Evolutionary conservation across 2,888 invertebrate genomes (phyloP).

Genomic region (Blomia tropicalis): DNA sequence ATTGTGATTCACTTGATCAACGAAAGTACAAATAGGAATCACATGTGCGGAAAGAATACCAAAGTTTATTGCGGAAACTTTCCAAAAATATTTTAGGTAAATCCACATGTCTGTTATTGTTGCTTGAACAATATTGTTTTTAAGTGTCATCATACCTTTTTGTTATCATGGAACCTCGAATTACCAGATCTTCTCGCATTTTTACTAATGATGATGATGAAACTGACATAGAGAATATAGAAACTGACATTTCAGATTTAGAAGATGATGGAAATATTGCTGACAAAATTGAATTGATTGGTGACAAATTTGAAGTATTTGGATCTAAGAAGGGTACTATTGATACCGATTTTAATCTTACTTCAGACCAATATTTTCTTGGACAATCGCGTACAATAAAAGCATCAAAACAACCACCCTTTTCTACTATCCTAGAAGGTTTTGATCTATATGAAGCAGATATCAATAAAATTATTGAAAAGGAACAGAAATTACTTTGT

Average conservation of each 20-base stretch:
- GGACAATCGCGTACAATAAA: constrained; percentile 14
- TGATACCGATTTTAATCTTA: not conserved
- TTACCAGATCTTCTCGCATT: not conserved
- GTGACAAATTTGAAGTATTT: not conserved
- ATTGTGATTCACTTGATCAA: too few species aligned
- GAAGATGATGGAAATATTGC: not conserved
- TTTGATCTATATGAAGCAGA: constrained; percentile 17
- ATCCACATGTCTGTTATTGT: too few species aligned
- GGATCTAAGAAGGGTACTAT: not conserved
- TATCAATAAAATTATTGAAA: constrained; percentile 18
- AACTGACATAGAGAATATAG: too few species aligned
- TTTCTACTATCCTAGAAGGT: constrained; percentile 3
- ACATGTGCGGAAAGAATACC: too few species aligned
- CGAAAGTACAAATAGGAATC: too few species aligned
- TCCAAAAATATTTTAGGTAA: too few species aligned
- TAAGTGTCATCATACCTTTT: too few species aligned
- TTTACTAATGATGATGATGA: not conserved
- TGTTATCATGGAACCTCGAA: not conserved
- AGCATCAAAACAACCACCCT: constrained; percentile 19
- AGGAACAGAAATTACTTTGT: not conserved
- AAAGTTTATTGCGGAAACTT: too few species aligned
- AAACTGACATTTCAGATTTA: not conserved
- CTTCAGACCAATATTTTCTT: constrained; percentile 20
- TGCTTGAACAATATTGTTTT: too few species aligned
- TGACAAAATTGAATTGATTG: constrained; percentile 8